Percentiles rank a stretch among this genome's conserved stretches.
Conservation (phyloP, 1,140 invertebrate species). For the Neuroterus valhalla region DNA sequence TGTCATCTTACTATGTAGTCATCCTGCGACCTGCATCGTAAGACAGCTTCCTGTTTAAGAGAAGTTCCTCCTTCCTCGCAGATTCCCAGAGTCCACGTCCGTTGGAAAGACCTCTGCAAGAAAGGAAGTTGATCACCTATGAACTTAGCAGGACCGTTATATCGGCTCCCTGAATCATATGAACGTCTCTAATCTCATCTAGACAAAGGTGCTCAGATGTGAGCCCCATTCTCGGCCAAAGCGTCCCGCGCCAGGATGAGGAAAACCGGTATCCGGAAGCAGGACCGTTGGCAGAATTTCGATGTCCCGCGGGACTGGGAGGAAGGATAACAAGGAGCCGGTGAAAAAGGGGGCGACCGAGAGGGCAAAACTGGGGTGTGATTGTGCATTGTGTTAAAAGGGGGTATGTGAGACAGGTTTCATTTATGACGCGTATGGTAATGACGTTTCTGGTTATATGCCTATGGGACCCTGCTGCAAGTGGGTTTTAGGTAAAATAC, state of each 20-base stretch:
- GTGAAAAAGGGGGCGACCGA: constrained; percentile 38
- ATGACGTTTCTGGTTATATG: constrained; percentile 45
- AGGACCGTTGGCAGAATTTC: constrained; percentile 69
- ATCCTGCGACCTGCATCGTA: too few relatives aligned
- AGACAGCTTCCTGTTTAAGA: not conserved
- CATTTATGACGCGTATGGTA: constrained; percentile 69
- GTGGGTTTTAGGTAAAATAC: constrained; percentile 23
- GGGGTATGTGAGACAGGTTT: constrained; percentile 67
- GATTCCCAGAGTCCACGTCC: not conserved
- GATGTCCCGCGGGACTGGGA: constrained; percentile 37
- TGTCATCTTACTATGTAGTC: too few relatives aligned
- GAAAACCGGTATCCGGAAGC: constrained; percentile 72
- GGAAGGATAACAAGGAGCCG: constrained; percentile 46
- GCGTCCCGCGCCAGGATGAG: constrained; percentile 62
- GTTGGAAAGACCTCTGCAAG: constrained; percentile 10
- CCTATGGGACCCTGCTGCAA: constrained; percentile 34
- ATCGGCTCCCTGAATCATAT: constrained; percentile 47
- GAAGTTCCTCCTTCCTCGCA: not conserved
- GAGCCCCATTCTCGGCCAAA: constrained; percentile 56
- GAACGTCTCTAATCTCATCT: constrained; percentile 54
- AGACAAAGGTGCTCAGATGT: constrained; percentile 43
- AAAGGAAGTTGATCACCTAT: constrained; percentile 48
- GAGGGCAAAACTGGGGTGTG: constrained; percentile 48
- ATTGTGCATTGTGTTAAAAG: constrained; percentile 44
- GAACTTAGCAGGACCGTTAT: constrained; percentile 62